Evolutionary conservation across 2,888 invertebrate species (phyloP).

Genomic region (Lasioglossum leucozonium): DNA sequence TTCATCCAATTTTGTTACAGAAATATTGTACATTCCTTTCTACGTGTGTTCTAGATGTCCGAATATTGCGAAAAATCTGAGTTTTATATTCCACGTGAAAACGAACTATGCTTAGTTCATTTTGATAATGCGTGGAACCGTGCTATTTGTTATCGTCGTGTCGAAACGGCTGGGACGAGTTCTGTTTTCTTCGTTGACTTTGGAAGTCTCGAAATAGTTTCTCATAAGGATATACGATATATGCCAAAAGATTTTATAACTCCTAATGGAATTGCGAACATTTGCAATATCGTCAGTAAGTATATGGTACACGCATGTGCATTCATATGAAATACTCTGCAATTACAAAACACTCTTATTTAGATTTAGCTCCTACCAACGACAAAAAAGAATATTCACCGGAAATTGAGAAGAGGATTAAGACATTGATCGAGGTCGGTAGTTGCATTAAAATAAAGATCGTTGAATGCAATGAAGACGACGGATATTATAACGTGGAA

Average conservation of each 20-base stretch:
- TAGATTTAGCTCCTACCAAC: slow-evolving; percentile 62
- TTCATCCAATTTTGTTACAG: background rate
- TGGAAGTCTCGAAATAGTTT: slow-evolving; percentile 77
- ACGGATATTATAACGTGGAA: slow-evolving; percentile 69
- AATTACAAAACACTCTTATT: slow-evolving; percentile 14
- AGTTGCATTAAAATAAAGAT: slow-evolving; percentile 62
- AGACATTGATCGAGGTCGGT: slow-evolving; percentile 33
- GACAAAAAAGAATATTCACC: slow-evolving; percentile 44
- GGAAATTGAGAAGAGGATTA: slow-evolving; percentile 52
- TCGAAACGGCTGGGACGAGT: slow-evolving; percentile 57
- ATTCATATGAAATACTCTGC: background rate
- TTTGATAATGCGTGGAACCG: slow-evolving; percentile 79
- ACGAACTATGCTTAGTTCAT: slow-evolving; percentile 80
- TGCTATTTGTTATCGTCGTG: slow-evolving; percentile 73
- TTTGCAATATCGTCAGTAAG: slow-evolving; percentile 76
- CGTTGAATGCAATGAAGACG: slow-evolving; percentile 28
- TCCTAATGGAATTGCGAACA: slow-evolving; percentile 66
- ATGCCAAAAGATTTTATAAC: slow-evolving; percentile 80
- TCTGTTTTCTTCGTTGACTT: slow-evolving; percentile 79
- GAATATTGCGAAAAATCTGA: slow-evolving; percentile 73
- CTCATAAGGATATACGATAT: slow-evolving; percentile 76
- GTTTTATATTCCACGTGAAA: slow-evolving; percentile 79
- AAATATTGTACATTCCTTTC: background rate
- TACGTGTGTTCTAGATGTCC: slow-evolving; percentile 67
- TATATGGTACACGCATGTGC: slow-evolving; percentile 23